Conservation (phyloP, 2,888 invertebrate species). For the Drosophila rubida region DNA sequence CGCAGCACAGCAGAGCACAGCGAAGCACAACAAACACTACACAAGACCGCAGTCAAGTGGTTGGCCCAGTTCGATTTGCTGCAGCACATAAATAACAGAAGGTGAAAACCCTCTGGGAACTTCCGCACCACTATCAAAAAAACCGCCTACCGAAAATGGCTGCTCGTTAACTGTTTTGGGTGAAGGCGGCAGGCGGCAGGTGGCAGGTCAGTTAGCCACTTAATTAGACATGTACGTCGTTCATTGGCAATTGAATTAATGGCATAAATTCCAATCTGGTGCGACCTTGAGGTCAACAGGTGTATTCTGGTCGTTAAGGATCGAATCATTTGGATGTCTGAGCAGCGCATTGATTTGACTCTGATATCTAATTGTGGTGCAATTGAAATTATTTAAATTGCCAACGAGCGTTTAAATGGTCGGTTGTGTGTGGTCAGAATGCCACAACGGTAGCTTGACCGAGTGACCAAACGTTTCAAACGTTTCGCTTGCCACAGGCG, state of each 20-base stretch:
- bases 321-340: conserved; percentile 12
- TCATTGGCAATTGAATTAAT: conserved; percentile 54
- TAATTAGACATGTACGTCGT: conserved; percentile 49
- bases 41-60: conserved; percentile 4
- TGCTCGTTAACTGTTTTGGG: background rate
- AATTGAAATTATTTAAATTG: conserved; percentile 62
- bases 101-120: conserved; percentile 11
- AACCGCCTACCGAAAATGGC: conserved; percentile 4
- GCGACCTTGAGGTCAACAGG: conserved; percentile 59
- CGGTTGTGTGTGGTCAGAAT: conserved; percentile 37
- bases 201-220: conserved; percentile 22
- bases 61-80: conserved; percentile 55
- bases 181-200: background rate
- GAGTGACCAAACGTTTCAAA: conserved; percentile 24
- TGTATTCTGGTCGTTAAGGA: conserved; percentile 1
- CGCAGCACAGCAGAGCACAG: too few species aligned
- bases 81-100: conserved; percentile 53
- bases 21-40: background rate
- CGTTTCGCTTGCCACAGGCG: conserved; percentile 56
- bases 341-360: conserved; percentile 18
- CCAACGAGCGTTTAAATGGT: conserved; percentile 39
- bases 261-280: conserved; percentile 13
- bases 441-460: conserved; percentile 56
- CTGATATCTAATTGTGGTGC: conserved; percentile 57
- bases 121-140: background rate